A percentile compares a stretch with the other conserved stretches of the same genome.
phyloP scores from a whole-genome alignment of 2,888 invertebrate species.

The Sylvicola fuscatus region DNA sequence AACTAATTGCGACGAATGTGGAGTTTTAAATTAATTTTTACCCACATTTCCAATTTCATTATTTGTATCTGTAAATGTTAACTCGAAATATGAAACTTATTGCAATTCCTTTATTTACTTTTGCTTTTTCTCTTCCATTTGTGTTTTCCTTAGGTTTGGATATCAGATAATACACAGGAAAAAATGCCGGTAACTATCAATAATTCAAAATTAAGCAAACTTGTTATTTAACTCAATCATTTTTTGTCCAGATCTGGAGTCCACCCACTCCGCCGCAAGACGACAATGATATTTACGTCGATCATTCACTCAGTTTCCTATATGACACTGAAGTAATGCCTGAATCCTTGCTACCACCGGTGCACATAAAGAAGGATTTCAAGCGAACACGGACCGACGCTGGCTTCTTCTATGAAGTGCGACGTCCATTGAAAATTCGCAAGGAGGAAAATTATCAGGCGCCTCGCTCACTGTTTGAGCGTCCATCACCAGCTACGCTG shows the following conservation, averaged over 20 bases:
- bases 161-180: conserved; percentile 46
- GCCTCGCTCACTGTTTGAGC: conserved; percentile 64
- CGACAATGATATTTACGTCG: conserved; percentile 81
- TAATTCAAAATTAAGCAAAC: background rate
- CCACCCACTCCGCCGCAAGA: conserved; percentile 93
- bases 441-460: conserved; percentile 57
- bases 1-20: too few species aligned
- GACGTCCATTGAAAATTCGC: conserved; percentile 38
- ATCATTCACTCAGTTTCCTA: conserved; percentile 62
- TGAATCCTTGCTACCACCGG: conserved; percentile 59
- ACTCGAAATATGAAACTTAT: background rate
- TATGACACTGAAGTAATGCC: conserved; percentile 59
- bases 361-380: conserved; percentile 56
- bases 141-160: conserved; percentile 46
- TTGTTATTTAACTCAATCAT: conserved; percentile 1
- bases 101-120: background rate
- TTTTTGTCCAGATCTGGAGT: conserved; percentile 63
- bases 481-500: conserved; percentile 48
- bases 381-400: conserved; percentile 50
- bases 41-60: too few species aligned
- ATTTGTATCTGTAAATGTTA: too few species aligned
- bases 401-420: conserved; percentile 30
- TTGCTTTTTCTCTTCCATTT: conserved; percentile 11
- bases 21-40: too few species aligned
- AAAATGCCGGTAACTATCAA: conserved; percentile 61